Base-by-base conservation (phyloP, 2,888 invertebrate species). In the Hydroisotoma schaefferi region DNA sequence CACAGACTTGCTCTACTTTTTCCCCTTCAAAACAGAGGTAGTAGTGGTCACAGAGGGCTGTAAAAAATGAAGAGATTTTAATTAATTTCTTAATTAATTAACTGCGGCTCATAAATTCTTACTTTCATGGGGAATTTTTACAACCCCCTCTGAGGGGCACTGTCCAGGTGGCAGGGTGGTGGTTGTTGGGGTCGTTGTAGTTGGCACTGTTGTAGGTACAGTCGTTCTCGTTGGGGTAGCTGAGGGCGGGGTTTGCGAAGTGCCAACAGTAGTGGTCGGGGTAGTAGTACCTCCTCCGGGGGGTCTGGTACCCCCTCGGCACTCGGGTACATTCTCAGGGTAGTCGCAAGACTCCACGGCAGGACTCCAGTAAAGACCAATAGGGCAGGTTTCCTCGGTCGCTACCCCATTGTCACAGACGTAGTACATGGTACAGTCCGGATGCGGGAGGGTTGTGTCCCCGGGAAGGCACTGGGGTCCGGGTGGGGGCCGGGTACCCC, bases 101-200 rank as follows among this genome's bases (percentile, higher is more conserved):
- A 40, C 20, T 25, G 27, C n/a, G 29, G 23, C 22, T 37, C 28
- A n/a, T n/a, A n/a, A 2, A 18, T 22, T 49, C 49, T 51, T 5
- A 59, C 58, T 22, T 57, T 61, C 61, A 26, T 61, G 43, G 10
- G 55, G 56, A 20, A 65, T 57, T 25, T 61, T 59, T 28, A 54
- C 56, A 2, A 61, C 18, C 8, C 59, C 61, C 2, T 10, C 29
- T 38, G 61, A 33, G 25, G 61, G 61, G 44, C 65, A 65, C 12
- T 23, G n/a, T 15, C 38, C 43, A 22, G 58, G 58, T 3, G 63
- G 55, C 15, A n/a, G 2, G 62, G 55, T 5, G 48, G n/a, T n/a
- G n/a, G n/a, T n/a, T 27, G 28, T 33, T 1, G 56, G 29, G 2
- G 38, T 37, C 18, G 56, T 48, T 5, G 38, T 48, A 12, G 26